Evolutionary conservation across 92 coral and sea anemone species (phyloP), one percentile per base, ranked within the genome.

Genomic region (Palythoa heliodiscus): DNA sequence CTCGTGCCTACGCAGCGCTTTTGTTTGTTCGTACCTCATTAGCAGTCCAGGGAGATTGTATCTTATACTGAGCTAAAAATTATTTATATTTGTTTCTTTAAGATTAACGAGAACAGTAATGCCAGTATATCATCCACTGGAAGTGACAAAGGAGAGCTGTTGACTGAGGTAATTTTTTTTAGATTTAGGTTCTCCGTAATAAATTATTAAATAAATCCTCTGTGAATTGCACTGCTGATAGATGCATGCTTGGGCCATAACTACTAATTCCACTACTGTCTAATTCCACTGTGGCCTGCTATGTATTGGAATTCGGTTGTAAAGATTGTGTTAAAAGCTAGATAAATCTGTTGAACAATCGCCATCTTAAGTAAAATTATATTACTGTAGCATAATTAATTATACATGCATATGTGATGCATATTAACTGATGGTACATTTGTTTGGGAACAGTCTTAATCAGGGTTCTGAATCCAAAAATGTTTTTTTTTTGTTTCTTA

Each of bases 121-220:
- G 98, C 98, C 14, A 91, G 94, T 86, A 63, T 91, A 55, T 93
- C 97, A n/a, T 89, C 98, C 2, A 76, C 86, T 50, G 99, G 96
- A 20, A 91, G 95, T 37, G 98, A 95, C 48, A 94, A 85, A 85
- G 98, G 53, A 3, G 84, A 80, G 12, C 37, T 55, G 48, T 76
- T 54, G 4, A 25, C 37, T 40, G 84, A 80, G 84, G 84, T 63
- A 80, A 79, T 12, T 60, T 38, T 20, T 17, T 64, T n/a, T 58
- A 19, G 64, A 43, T 43, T 43, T 43, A 43, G 9, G 50, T 43
- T 43, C 50, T 43, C 48, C 7, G 48, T 43, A 43, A 57, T 57
- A 11, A 57, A 11, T 24, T 24, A 63, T 8, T 19, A 13, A 57
- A 58, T 54, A 2, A 58, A 25, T 24, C 14, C 37, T 67, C 19